Percentiles rank a stretch among this genome's conserved stretches.
phyloP scores from a whole-genome alignment of 2,113 vertebrate species.

The Spermophilus dauricus region DNA sequence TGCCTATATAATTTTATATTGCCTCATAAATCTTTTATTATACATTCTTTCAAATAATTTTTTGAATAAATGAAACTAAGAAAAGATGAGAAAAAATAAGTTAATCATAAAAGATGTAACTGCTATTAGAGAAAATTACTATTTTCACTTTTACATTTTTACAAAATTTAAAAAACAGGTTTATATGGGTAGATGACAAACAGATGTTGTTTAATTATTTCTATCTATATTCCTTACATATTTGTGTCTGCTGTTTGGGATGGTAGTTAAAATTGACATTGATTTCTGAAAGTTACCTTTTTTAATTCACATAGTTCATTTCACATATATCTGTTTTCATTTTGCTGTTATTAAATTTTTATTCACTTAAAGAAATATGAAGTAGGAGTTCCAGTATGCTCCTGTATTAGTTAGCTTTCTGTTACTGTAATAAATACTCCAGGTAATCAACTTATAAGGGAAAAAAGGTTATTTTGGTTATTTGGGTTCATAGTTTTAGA shows the following conservation, averaged over 20 bases:
- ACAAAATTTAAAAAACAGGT: not conserved
- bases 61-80: not conserved
- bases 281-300: not conserved
- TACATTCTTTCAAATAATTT: not conserved
- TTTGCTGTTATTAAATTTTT: not conserved
- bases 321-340: not conserved
- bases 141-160: not conserved
- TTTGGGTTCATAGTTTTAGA: not conserved
- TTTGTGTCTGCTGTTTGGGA: not conserved
- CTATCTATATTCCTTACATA: not conserved
- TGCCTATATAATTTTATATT: no score
- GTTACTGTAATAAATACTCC: not conserved
- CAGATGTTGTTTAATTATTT: not conserved
- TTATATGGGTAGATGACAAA: not conserved
- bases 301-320: not conserved
- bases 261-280: not conserved
- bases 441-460: not conserved
- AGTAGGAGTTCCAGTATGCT: not conserved
- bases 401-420: not conserved
- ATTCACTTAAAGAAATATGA: not conserved
- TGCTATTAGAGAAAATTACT: not conserved
- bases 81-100: not conserved
- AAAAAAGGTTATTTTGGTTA: not conserved
- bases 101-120: not conserved
- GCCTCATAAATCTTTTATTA: not conserved